Percentiles rank a stretch among this genome's conserved stretches.
phyloP scores from a whole-genome alignment of 2,888 invertebrate species.

The Tuta absoluta region DNA sequence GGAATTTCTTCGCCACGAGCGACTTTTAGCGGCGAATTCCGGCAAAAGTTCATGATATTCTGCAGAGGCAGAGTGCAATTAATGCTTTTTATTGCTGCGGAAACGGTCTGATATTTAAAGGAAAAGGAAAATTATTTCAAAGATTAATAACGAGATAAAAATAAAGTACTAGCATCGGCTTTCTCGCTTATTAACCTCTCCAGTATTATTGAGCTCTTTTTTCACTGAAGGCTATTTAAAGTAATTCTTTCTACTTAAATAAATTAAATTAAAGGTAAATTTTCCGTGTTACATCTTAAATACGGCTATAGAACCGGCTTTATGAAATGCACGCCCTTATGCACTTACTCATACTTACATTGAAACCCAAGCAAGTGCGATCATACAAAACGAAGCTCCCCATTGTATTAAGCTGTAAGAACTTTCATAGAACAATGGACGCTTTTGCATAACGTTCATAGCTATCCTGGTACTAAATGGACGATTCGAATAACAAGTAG shows the following conservation, averaged over 20 bases:
- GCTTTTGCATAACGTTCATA: conserved; percentile 19
- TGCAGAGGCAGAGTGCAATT: conserved; percentile 9
- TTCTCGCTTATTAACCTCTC: background rate
- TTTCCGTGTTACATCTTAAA: background rate
- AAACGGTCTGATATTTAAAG: background rate
- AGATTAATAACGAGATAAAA: conserved; percentile 10
- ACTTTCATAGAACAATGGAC: conserved; percentile 16
- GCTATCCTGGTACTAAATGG: conserved; percentile 10
- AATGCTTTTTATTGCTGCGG: conserved; percentile 11
- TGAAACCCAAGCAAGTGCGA: background rate
- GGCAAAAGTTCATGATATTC: conserved; percentile 3
- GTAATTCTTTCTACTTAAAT: background rate
- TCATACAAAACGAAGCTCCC: conserved; percentile 19
- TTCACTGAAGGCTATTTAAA: background rate
- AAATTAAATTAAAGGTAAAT: background rate
- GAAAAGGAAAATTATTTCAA: background rate
- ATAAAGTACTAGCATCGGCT: background rate
- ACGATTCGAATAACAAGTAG: conserved; percentile 10
- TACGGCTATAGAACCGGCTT: background rate
- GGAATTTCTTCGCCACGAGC: conserved; percentile 8
- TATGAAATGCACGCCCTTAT: background rate
- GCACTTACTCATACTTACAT: conserved; percentile 1
- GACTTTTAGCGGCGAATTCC: conserved; percentile 10
- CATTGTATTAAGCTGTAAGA: conserved; percentile 20
- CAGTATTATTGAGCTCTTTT: background rate